Base-by-base conservation (phyloP, 2,113 vertebrate genomes). In the Ciconia boyciana region DNA sequence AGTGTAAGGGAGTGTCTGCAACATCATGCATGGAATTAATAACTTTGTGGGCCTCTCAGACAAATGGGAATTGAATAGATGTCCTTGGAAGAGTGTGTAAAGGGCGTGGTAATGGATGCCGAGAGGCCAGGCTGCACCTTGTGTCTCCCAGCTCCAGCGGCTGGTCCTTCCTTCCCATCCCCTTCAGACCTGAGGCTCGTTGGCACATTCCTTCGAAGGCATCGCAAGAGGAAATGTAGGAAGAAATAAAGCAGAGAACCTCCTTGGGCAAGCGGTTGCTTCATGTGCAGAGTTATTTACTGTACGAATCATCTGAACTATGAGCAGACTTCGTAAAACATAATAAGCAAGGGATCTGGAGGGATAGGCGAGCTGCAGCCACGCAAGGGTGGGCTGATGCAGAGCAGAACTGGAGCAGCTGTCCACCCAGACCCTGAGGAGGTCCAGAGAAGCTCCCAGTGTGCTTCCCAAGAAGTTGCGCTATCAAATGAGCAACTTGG, bases 221-320 rank as follows among this genome's bases (percentile, higher is more conserved):
- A 26, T 31, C 3, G 0, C 34, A 34, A 48, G 80, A 83, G 61
- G 57, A 85, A 74, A 52, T 2, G 4, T 3, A 52, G 13, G 26
- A n/a, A 89, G 87, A 76, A 89, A 94, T 46, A 89, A 79, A 96
- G 54, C 48, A 84, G 92, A 89, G 28, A 34, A 78, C 39, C 20
- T 61, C 24, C 65, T 44, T 34, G 48, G 52, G 79, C 21, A 41
- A 70, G 16, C 2, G 1, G 8, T 41, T 58, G 2, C 65, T 93
- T 80, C 16, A 15, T 19, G 64, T 12, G 55, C 32, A 7, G 49
- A 18, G 72, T 87, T 81, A 68, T 90, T 93, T 84, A 78, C 39
- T 62, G 57, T 26, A 58, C 57, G 58, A 61, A 87, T 82, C 78
- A 80, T 57, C 54, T 46, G 29, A 83, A 82, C 86, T 52, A 69